These are phyloP conservation scores for Phycodurus eques DNA, from an alignment of 2,113 vertebrate genomes.

Conservation along the genomic window DNA sequence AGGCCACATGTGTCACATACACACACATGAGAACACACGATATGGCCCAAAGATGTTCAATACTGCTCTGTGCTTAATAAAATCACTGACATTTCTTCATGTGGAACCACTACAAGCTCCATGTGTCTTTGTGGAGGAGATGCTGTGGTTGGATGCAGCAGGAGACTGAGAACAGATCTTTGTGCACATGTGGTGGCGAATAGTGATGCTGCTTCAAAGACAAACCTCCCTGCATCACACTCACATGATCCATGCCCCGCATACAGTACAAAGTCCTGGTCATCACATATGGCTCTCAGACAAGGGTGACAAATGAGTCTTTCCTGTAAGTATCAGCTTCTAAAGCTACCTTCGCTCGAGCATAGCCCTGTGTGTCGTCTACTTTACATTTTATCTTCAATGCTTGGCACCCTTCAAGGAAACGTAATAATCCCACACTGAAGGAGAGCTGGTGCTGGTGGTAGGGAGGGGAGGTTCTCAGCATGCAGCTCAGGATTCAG, in stretches of 20 bases:
- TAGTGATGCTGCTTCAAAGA: conserved; percentile 45
- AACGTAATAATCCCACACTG: conserved; percentile 50
- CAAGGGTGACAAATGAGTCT: conserved; percentile 67
- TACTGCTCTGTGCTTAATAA: conserved; percentile 49
- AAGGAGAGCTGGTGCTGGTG: conserved; percentile 24
- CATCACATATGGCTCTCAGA: conserved; percentile 57
- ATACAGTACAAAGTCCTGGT: conserved; percentile 32
- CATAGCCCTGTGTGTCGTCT: conserved; percentile 26
- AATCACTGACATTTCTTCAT: conserved; percentile 61
- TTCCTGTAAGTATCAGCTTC: conserved; percentile 65
- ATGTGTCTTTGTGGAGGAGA: conserved; percentile 53
- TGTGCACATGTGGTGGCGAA: conserved; percentile 37
- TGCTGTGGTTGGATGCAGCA: conserved; percentile 48
- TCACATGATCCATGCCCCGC: conserved; percentile 34
- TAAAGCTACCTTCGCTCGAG: conserved; percentile 50
- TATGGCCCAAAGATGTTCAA: conserved; percentile 46
- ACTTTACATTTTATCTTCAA: conserved; percentile 41
- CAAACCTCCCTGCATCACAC: conserved; percentile 33
- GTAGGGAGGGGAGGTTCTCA: conserved; percentile 64
- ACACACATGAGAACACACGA: conserved; percentile 17
- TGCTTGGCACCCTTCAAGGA: conserved; percentile 41
- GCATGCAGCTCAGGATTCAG: conserved; percentile 67
- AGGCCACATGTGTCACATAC: conserved; percentile 66
- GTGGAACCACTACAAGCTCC: conserved; percentile 57
- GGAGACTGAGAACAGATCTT: conserved; percentile 22